Evolutionary conservation across 2,888 invertebrate species (phyloP).

Genomic region (Aphodius granarius): DNA sequence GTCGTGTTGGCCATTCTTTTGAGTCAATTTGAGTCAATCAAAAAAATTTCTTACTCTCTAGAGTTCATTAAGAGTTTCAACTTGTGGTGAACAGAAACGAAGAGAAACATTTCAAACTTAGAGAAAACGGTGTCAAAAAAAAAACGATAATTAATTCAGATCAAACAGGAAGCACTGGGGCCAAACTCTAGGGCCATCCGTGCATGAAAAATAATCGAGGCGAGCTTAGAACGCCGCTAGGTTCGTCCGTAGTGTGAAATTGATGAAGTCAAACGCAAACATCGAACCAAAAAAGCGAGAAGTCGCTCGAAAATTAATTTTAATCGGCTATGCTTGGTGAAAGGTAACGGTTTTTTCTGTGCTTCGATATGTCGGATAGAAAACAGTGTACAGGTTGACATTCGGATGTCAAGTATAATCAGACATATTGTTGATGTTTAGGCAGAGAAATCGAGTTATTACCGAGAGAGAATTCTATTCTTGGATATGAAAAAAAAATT

Average conservation of each 20-base stretch:
- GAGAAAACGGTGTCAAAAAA: not conserved
- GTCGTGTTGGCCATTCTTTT: slow-evolving; percentile 39
- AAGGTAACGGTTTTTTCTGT: not conserved
- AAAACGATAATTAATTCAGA: not conserved
- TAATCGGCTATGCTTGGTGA: not conserved
- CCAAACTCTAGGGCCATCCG: not conserved
- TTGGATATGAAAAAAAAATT: too few species aligned
- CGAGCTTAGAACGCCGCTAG: not conserved
- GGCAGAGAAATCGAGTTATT: too few species aligned
- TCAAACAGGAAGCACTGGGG: not conserved
- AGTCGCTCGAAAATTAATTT: not conserved
- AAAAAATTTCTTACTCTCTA: too few species aligned
- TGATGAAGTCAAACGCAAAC: not conserved
- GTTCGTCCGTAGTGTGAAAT: not conserved
- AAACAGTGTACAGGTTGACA: not conserved
- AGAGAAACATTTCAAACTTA: too few species aligned
- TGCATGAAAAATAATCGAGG: not conserved
- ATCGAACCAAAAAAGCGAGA: not conserved
- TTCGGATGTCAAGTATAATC: not conserved
- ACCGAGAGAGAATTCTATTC: too few species aligned
- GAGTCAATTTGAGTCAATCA: too few species aligned
- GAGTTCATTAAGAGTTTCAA: not conserved
- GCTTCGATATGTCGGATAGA: not conserved
- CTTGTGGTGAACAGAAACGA: too few species aligned
- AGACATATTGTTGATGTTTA: too few species aligned